A percentile compares a stretch with the other conserved stretches of the same genome.
Evolutionary conservation across 2,797 vertebrate species (phyloP).

Genomic region (Zalophus californianus): DNA sequence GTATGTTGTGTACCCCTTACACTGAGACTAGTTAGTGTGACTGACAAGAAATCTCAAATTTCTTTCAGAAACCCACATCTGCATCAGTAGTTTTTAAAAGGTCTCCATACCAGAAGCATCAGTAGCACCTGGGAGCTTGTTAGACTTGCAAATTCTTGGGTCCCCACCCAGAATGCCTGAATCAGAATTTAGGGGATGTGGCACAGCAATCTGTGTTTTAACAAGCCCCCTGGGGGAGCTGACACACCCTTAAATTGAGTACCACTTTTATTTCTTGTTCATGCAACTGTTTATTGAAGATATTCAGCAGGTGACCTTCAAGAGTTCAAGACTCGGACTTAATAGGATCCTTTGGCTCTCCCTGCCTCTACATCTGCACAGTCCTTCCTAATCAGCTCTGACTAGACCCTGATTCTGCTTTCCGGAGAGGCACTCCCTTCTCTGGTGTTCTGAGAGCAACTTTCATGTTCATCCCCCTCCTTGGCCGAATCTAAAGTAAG

Average conservation of each 20-base stretch:
- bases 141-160: not conserved
- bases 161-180: not conserved
- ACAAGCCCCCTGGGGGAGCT: fast-evolving
- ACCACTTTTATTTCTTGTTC: not conserved
- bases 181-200: not conserved
- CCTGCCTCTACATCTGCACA: not conserved
- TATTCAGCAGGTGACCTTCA: not conserved
- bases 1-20: not conserved
- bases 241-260: not conserved
- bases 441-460: not conserved
- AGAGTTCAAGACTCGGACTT: not conserved
- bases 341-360: not conserved
- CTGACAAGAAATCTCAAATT: not conserved
- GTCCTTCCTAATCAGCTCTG: not conserved
- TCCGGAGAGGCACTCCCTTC: not conserved
- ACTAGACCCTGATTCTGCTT: not conserved
- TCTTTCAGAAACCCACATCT: not conserved
- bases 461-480: not conserved
- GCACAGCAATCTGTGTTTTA: not conserved
- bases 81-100: not conserved
- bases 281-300: not conserved
- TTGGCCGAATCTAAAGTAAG: not conserved
- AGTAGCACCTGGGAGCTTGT: not conserved
- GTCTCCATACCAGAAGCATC: not conserved
- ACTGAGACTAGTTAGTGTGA: not conserved